Conservation (phyloP, 2,888 invertebrate genomes). For the Apodemia duryi region DNA sequence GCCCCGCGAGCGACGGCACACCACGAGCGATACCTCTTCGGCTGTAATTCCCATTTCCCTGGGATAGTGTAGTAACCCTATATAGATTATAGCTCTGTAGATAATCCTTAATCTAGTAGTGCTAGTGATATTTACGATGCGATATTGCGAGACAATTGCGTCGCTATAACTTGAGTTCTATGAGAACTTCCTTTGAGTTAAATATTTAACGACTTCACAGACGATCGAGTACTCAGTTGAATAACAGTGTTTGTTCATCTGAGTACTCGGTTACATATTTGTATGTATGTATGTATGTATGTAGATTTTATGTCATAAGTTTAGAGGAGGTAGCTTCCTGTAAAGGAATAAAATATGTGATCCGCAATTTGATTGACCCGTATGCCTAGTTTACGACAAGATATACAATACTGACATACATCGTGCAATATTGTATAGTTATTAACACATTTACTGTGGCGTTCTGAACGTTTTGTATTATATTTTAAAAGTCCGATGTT, state of each 20-base stretch:
- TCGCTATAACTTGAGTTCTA: conserved; percentile 43
- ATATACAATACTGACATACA: conserved; percentile 68
- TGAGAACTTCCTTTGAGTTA: conserved; percentile 49
- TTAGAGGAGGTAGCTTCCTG: conserved; percentile 64
- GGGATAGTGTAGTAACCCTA: conserved; percentile 63
- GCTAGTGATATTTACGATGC: conserved; percentile 68
- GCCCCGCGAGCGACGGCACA: conserved; percentile 61
- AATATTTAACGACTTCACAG: conserved; percentile 27
- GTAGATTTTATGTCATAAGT: conserved; percentile 46
- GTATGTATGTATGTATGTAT: conserved; percentile 46
- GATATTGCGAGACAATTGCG: conserved; percentile 51
- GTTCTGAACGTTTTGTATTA: conserved; percentile 78
- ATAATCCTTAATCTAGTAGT: conserved; percentile 54
- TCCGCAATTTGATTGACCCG: conserved; percentile 52
- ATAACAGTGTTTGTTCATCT: background rate
- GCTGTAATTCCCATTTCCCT: conserved; percentile 55
- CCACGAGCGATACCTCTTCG: conserved; percentile 42
- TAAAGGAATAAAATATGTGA: conserved; percentile 56
- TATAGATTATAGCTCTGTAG: conserved; percentile 51
- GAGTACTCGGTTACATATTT: conserved; percentile 38
- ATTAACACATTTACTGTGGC: conserved; percentile 68
- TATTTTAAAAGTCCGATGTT: conserved; percentile 78
- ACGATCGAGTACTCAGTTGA: background rate
- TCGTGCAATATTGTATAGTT: conserved; percentile 78
- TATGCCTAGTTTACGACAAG: conserved; percentile 56